phyloP scores from a whole-genome alignment of 2,113 vertebrate species.

The Neolamprologus modestus region DNA sequence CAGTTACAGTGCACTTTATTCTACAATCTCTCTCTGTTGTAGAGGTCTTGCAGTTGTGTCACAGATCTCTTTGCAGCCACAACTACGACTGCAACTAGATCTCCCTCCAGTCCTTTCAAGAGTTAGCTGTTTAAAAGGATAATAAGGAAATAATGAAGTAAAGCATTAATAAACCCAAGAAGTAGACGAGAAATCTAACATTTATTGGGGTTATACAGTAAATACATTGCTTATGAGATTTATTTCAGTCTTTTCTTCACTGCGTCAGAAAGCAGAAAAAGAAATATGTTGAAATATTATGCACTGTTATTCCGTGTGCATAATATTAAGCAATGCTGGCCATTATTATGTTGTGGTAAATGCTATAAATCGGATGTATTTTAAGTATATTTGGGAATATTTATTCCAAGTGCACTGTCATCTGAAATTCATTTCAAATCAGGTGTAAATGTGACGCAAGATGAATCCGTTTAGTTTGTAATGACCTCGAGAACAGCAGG shows the following conservation, averaged over 20 bases:
- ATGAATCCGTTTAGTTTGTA: not conserved
- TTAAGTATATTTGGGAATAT: not conserved
- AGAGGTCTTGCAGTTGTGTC: not conserved
- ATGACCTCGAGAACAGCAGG: not conserved
- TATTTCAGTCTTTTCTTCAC: not conserved
- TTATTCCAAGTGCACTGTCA: not conserved
- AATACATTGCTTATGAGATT: not conserved
- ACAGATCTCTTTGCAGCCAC: not conserved
- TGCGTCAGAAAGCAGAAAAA: not conserved
- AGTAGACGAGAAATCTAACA: not conserved
- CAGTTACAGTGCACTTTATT: constrained; percentile 58
- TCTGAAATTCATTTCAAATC: not conserved
- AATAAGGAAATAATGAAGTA: not conserved
- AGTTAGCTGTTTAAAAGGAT: not conserved
- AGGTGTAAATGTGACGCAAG: not conserved
- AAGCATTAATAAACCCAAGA: not conserved
- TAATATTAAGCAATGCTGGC: not conserved
- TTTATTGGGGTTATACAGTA: not conserved
- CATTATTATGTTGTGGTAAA: not conserved
- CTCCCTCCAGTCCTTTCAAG: not conserved
- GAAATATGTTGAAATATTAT: not conserved
- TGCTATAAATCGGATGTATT: not conserved
- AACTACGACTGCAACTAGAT: not conserved
- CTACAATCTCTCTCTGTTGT: constrained; percentile 34
- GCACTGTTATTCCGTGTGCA: not conserved